Conservation (phyloP, 1,140 invertebrate species). For the Polyergus mexicanus region DNA sequence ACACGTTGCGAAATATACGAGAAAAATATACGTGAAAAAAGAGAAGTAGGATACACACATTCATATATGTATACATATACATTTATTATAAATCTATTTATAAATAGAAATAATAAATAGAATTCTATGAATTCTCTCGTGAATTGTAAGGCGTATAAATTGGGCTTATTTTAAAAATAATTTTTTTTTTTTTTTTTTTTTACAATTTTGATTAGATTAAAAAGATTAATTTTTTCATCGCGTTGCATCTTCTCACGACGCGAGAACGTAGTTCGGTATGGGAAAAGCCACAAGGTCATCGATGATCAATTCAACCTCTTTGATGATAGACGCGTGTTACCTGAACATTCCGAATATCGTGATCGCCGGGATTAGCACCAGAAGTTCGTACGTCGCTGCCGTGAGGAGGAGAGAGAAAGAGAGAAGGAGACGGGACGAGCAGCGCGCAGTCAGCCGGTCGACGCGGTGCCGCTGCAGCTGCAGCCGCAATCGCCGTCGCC, state of each 20-base stretch:
- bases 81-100: too few species aligned
- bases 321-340: slow-evolving; percentile 22
- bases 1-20: too few species aligned
- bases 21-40: too few species aligned
- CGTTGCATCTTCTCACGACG: background rate
- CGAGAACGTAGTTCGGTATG: background rate
- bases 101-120: too few species aligned
- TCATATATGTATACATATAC: too few species aligned
- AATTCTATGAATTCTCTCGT: too few species aligned
- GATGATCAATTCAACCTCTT: slow-evolving; percentile 8
- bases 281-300: slow-evolving; percentile 25
- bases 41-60: too few species aligned
- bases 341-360: slow-evolving; percentile 3
- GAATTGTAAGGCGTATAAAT: too few species aligned
- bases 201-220: background rate
- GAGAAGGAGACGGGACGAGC: too few species aligned
- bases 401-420: background rate
- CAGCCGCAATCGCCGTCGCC: background rate
- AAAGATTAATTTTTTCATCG: background rate
- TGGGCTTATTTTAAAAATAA: too few species aligned
- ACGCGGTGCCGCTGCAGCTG: slow-evolving; percentile 4
- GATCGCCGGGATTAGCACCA: slow-evolving; percentile 23
- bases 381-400: slow-evolving; percentile 38
- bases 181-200: too few species aligned
- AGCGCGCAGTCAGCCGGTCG: background rate